Evolutionary conservation across 2,797 vertebrate species (phyloP).

Genomic region (Phylloscopus collybita): DNA sequence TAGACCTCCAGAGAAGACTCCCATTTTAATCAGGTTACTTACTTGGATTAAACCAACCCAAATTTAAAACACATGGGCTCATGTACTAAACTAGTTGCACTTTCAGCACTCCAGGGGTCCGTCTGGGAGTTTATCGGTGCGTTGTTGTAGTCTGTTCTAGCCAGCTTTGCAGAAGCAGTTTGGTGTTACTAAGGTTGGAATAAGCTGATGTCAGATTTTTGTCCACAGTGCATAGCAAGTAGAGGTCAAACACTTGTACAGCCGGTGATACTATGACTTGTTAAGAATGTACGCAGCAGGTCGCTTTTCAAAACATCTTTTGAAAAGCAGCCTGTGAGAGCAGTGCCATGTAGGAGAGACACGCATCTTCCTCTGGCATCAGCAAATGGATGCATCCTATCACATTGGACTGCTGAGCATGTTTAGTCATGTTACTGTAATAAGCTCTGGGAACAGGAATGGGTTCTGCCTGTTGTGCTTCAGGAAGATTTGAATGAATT

Average conservation of each 20-base stretch:
- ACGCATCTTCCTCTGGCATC: conserved; percentile 57
- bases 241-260: conserved; percentile 60
- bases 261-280: conserved; percentile 59
- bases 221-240: conserved; percentile 37
- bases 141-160: neutral
- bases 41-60: conserved; percentile 45
- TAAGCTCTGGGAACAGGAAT: conserved; percentile 40
- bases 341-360: conserved; percentile 46
- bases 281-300: conserved; percentile 61
- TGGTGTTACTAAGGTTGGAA: conserved; percentile 63
- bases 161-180: conserved; percentile 27
- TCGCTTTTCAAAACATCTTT: conserved; percentile 64
- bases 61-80: conserved; percentile 42
- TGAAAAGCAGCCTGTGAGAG: conserved; percentile 58
- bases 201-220: conserved; percentile 69
- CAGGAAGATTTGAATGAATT: conserved; percentile 41
- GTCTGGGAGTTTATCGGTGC: neutral
- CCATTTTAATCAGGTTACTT: conserved; percentile 55
- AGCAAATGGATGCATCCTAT: conserved; percentile 62
- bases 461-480: conserved; percentile 27
- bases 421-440: conserved; percentile 55
- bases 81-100: conserved; percentile 10
- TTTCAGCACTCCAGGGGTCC: neutral
- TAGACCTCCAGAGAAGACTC: conserved; percentile 50
- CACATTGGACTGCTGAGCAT: conserved; percentile 19